Conservation (phyloP, 92 coral and sea anemone genomes). For the Epizoanthus rinbou region DNA sequence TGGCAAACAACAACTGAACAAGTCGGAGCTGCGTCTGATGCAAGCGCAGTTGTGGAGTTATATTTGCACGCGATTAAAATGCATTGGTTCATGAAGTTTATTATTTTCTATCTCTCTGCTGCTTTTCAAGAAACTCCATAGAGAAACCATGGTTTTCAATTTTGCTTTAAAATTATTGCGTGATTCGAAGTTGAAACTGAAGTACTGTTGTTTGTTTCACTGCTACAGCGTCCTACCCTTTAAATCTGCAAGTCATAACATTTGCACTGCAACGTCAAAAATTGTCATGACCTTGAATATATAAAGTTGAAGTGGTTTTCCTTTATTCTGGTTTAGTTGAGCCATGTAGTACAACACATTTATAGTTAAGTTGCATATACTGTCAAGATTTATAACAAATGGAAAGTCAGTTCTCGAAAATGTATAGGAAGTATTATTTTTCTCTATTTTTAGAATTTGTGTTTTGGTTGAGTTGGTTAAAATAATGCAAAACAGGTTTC, state of each 20-base stretch:
- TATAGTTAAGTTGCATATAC: background rate
- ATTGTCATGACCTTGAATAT: background rate
- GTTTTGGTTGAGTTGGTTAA: background rate
- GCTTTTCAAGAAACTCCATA: background rate
- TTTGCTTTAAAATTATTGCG: slow-evolving; percentile 4
- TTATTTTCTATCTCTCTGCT: background rate
- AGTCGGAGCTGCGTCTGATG: slow-evolving; percentile 13
- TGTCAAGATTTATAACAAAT: background rate
- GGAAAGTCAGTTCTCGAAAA: background rate
- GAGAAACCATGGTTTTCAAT: background rate
- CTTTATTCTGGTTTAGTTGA: background rate
- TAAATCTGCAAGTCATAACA: slow-evolving; percentile 32
- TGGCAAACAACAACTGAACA: background rate
- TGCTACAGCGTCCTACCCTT: background rate
- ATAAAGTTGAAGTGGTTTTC: background rate
- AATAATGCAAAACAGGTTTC: background rate
- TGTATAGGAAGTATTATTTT: background rate
- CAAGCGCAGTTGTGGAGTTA: background rate
- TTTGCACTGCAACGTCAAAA: slow-evolving; percentile 7
- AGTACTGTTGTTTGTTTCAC: no score
- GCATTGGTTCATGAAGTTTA: background rate
- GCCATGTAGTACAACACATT: background rate
- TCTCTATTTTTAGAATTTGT: background rate
- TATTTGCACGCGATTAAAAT: background rate
- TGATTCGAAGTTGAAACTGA: slow-evolving; percentile 1